Evolutionary conservation across 2,888 invertebrate genomes (phyloP).

Genomic region (Smittia sp.): DNA sequence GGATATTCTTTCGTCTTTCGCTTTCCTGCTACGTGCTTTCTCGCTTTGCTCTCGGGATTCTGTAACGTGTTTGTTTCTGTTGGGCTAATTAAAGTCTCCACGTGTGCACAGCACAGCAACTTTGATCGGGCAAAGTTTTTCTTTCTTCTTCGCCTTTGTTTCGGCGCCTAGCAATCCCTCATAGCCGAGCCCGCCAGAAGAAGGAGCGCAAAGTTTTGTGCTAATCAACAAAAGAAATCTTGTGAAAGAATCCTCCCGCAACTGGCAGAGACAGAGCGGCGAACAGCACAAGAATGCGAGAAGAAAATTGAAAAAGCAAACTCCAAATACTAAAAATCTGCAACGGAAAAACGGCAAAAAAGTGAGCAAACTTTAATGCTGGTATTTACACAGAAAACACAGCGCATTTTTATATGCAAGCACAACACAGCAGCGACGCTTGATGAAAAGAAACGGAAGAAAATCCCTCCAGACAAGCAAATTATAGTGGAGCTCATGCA

Average conservation of each 20-base stretch:
- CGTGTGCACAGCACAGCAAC: slow-evolving; percentile 15
- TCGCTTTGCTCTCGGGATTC: not conserved
- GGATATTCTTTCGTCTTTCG: not conserved
- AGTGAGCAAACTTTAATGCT: slow-evolving; percentile 6
- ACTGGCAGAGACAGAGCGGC: not conserved
- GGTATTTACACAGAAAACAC: not conserved
- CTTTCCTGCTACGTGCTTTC: slow-evolving; percentile 2
- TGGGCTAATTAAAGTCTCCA: slow-evolving; percentile 37
- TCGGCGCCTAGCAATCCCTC: not conserved
- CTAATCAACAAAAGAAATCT: not conserved
- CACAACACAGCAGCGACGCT: slow-evolving; percentile 19
- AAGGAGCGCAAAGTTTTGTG: not conserved
- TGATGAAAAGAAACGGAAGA: slow-evolving; percentile 6
- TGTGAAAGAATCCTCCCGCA: not conserved
- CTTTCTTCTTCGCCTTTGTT: not conserved
- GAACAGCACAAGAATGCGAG: slow-evolving; percentile 1
- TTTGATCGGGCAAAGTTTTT: not conserved
- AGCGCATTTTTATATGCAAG: not conserved
- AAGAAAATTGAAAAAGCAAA: slow-evolving; percentile 25
- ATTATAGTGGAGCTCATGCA: slow-evolving; percentile 25
- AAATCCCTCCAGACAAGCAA: slow-evolving; percentile 15
- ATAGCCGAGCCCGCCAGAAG: not conserved
- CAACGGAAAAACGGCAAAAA: not conserved
- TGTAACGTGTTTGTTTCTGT: slow-evolving; percentile 1
- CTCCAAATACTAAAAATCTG: not conserved